Conservation (phyloP, 1,140 invertebrate species). For the Solenopsis invicta region DNA sequence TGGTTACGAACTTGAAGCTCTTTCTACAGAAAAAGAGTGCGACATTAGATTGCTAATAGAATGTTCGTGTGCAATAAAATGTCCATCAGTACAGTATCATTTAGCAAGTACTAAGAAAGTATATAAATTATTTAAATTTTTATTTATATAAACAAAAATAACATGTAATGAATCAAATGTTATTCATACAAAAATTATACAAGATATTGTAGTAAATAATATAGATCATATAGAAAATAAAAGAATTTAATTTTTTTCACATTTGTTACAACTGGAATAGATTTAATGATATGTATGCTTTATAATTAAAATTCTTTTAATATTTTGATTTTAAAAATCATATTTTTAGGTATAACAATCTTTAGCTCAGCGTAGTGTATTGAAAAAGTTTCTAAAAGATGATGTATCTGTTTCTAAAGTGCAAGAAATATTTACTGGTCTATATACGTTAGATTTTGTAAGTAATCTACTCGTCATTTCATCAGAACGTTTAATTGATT, state of each 20-base stretch:
- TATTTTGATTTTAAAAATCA: not conserved
- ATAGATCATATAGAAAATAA: not conserved
- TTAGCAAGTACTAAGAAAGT: conserved; percentile 94
- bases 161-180: not conserved
- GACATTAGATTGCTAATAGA: conserved; percentile 94
- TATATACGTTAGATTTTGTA: conserved; percentile 95
- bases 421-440: conserved; percentile 94
- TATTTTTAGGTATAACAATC: conserved; percentile 92
- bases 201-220: not conserved
- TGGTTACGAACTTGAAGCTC: conserved; percentile 96
- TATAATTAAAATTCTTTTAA: not conserved
- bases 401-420: conserved; percentile 88
- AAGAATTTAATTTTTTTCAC: conserved; percentile 5
- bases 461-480: not conserved
- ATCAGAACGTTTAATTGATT: not conserved
- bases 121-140: conserved; percentile 49
- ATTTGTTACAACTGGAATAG: not conserved
- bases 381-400: conserved; percentile 92
- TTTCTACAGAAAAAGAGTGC: conserved; percentile 94
- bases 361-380: conserved; percentile 90
- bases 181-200: not conserved
- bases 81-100: conserved; percentile 97
- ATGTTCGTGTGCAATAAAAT: conserved; percentile 96
- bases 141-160: not conserved
- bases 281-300: not conserved